Conservation (phyloP, 2,888 invertebrate genomes). For the Pegoplata infirma region DNA sequence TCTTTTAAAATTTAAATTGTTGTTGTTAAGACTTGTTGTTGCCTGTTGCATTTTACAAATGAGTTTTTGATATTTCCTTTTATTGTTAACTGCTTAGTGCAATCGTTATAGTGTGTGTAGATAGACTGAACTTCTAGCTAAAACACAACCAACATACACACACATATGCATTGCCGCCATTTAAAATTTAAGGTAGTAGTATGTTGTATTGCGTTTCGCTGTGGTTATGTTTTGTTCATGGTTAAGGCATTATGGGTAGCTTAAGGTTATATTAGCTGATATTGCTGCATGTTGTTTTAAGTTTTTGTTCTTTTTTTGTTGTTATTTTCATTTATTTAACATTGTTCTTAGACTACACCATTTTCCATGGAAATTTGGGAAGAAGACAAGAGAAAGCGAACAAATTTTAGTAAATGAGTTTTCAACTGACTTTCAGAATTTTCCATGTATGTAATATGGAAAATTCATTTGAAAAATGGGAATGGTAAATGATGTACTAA, state of each 20-base stretch:
- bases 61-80: constrained; percentile 55
- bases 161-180: background rate
- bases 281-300: background rate
- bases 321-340: background rate
- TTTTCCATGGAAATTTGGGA: too few species aligned
- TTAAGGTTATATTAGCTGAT: constrained; percentile 35
- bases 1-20: background rate
- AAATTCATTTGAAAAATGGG: too few species aligned
- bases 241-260: constrained; percentile 20
- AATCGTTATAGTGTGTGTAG: too few species aligned
- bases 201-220: background rate
- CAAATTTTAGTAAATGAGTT: too few species aligned
- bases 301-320: too few species aligned
- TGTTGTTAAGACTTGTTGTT: constrained; percentile 18
- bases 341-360: constrained; percentile 3
- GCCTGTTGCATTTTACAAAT: constrained; percentile 48
- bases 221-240: constrained; percentile 5
- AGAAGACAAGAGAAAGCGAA: too few species aligned
- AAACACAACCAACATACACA: constrained; percentile 19
- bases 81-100: constrained; percentile 43
- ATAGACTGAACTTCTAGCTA: constrained; percentile 5
- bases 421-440: too few species aligned
- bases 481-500: too few species aligned
- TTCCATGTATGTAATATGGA: too few species aligned
- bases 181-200: background rate